These are phyloP conservation scores for Mionectes olivaceus DNA, from an alignment of 2,797 vertebrate genomes.

Conservation along the genomic window DNA sequence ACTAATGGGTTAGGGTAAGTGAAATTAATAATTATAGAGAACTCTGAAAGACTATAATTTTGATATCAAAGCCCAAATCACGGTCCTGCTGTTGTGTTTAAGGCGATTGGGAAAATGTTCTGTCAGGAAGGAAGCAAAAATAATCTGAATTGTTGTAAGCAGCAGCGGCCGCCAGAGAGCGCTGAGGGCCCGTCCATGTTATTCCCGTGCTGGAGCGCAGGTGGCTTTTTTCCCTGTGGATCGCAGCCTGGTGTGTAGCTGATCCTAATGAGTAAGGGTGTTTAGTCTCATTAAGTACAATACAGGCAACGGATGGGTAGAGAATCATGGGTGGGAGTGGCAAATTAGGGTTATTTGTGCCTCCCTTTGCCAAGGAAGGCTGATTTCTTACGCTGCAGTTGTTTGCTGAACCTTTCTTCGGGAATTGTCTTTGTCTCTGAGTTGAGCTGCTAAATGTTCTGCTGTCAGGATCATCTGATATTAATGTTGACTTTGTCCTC, in stretches of 20 bases:
- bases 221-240: neutral
- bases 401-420: neutral
- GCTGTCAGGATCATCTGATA: neutral
- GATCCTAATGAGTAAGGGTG: no score
- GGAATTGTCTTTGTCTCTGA: neutral
- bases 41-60: neutral
- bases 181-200: accelerated
- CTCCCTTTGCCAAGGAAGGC: neutral
- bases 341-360: neutral
- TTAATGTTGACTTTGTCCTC: neutral
- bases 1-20: neutral
- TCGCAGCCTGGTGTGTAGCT: neutral
- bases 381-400: neutral
- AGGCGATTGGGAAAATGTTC: neutral
- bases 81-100: neutral
- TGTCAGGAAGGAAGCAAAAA: neutral
- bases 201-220: accelerated
- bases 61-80: neutral
- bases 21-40: neutral
- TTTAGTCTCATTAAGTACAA: neutral
- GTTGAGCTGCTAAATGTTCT: neutral
- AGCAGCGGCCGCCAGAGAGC: neutral
- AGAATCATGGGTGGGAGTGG: neutral
- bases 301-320: neutral
- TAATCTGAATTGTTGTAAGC: neutral